A percentile compares a stretch with the other conserved stretches of the same genome.
Evolutionary conservation across 1,140 invertebrate species (phyloP).

Genomic region (Campoletis sonorensis): DNA sequence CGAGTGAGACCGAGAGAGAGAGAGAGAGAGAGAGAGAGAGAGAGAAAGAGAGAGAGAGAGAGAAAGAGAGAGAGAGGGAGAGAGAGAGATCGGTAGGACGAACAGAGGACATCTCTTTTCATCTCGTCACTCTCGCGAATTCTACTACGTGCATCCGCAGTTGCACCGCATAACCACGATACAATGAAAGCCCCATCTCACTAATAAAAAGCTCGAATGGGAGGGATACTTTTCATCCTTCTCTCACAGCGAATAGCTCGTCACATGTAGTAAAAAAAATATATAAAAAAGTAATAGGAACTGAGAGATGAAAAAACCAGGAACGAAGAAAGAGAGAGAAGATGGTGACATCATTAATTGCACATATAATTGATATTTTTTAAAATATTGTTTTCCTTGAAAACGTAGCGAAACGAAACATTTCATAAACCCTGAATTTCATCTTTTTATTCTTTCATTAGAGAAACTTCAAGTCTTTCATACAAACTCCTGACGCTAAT

Average conservation of each 20-base stretch:
- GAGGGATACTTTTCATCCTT: constrained; percentile 1
- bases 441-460: no score
- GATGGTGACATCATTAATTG: neutral
- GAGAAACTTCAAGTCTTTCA: no score
- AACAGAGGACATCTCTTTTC: constrained; percentile 23
- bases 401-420: no score
- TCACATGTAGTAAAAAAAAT: constrained; percentile 3
- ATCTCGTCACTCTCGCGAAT: constrained; percentile 7
- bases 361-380: neutral
- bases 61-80: constrained; percentile 27
- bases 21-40: constrained; percentile 34
- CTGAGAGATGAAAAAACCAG: neutral
- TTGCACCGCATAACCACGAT: constrained; percentile 19
- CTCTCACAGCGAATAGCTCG: constrained; percentile 5
- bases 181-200: constrained; percentile 15
- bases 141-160: constrained; percentile 6
- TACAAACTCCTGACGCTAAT: no score
- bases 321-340: neutral
- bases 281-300: neutral
- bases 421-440: no score
- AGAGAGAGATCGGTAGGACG: constrained; percentile 28
- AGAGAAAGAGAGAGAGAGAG: constrained; percentile 25
- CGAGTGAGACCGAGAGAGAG: constrained; percentile 32
- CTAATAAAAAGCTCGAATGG: constrained; percentile 13
- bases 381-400: neutral